Evolutionary conservation across 2,888 invertebrate genomes (phyloP), one percentile per base, ranked within the genome.

Genomic region (Synergus umbraculus): DNA sequence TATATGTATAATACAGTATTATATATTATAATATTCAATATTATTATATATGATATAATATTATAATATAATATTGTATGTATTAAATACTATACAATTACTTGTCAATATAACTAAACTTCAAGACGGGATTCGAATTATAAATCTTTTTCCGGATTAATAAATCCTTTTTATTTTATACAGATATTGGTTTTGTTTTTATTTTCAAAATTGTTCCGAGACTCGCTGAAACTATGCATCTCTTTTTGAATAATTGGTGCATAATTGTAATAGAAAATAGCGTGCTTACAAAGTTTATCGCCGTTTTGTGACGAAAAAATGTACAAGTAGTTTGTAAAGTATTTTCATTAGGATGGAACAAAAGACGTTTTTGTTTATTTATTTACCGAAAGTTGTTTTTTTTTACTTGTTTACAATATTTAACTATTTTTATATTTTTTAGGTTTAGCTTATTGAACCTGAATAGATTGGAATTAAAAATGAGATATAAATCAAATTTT

Each of bases 401-500:
- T n/a, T 64, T 77, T 43, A n/a, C 22, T 44, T 41, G 60, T 44
- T 58, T 44, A 18, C 46, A n/a, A 76, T 69, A 58, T 67, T 63
- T 76, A 66, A 46, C 49, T 46, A 49, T 46, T 13, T 67, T 46
- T 78, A 60, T 69, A 73, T 69, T 18, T 73, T 64, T 41, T 64
- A 65, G 22, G 22, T 12, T 22, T 54, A 15, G 29, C 37, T 76
- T 49, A 76, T 29, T 29, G 41, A 54, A 66, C 73, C 22, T 15
- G 73, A 78, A 58, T 78, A 60, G 22, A 63, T 13, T 64, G 29
- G 49, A 65, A 22, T 49, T 63, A 13, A 41, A 15, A 65, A 79
- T 78, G 77, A 76, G 65, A 78, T 77, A 69, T 79, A 13, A 63
- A 77, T 78, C 66, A 80, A 78, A 76, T 49, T n/a, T 54, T 73